Conservation (phyloP, 2,113 vertebrate genomes). For the Coreoperca whiteheadi region DNA sequence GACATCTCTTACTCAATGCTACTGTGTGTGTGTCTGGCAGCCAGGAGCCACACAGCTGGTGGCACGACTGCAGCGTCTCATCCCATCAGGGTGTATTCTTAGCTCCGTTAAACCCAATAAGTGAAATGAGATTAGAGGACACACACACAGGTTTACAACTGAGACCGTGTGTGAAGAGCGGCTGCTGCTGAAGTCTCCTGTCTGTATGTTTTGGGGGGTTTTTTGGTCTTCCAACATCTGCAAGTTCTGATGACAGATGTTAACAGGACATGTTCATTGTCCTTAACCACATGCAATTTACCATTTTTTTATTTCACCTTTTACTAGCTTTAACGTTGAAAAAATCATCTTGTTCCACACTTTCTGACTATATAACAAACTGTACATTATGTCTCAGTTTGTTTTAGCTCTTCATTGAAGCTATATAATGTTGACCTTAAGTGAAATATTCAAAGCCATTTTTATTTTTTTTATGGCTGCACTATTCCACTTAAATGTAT, state of each 20-base stretch:
- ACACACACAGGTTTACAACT: conserved; percentile 25
- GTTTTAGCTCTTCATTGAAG: neutral
- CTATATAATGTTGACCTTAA: neutral
- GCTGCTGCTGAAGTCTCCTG: conserved; percentile 16
- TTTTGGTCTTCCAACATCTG: conserved; percentile 32
- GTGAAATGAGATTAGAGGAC: conserved; percentile 73
- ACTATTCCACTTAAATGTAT: neutral
- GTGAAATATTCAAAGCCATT: neutral
- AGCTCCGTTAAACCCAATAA: conserved; percentile 70
- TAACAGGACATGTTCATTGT: conserved; percentile 2
- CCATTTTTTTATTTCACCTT: neutral
- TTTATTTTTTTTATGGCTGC: neutral
- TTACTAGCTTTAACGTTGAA: neutral
- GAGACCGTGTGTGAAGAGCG: conserved; percentile 1
- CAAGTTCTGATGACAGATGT: conserved; percentile 18
- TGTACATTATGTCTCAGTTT: neutral
- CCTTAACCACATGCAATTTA: neutral
- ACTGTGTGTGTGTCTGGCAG: conserved; percentile 31
- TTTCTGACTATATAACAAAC: neutral
- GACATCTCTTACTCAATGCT: too few species aligned
- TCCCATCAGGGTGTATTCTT: conserved; percentile 70
- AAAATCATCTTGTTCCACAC: neutral
- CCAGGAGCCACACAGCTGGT: conserved; percentile 62
- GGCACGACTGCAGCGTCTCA: conserved; percentile 44
- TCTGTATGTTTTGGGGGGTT: neutral